Base-by-base conservation (phyloP, 1,140 invertebrate species). In the Ceratosolen solmsi region DNA sequence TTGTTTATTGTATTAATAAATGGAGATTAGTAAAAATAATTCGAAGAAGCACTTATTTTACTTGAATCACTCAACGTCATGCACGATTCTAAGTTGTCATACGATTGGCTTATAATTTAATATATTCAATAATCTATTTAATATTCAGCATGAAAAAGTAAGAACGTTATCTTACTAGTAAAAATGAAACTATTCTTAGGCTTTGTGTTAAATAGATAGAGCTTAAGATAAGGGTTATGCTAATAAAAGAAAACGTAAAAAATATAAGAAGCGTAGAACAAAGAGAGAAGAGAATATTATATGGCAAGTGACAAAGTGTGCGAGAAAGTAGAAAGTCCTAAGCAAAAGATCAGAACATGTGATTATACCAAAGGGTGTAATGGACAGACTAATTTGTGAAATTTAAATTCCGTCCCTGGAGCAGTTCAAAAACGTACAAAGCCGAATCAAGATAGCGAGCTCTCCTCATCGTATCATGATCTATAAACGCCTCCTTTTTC, bases 381-480 rank as follows among this genome's bases (percentile, higher is more conserved):
- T 91, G 89, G 89, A 90, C 87, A 86, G 88, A 91, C 90, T 91
- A 91, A 91, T 91, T 91, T 91, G 90, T 86, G 90, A 91, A 90
- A 91, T 91, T 91, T 89, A 91, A 91, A 91, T 91, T 91, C 90
- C 90, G 87, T 86, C 86, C 86, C 87, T 86, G 86, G 87, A 58
- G 33, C 30, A n/a, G 41, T 17, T 4, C 65, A 51, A n/a, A 54
- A 36, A 75, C 63, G 38, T 75, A 68, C 68, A 41, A 54, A 60
- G 38, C 33, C 22, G 41, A 54, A 54, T 68, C 76, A 38, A 46
- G 58, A 65, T 65, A 65, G 49, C 25, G 22, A 33, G 9, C 13
- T 2, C 49, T n/a, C 49, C 49, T 22, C 15, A 4, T n/a, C 74
- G n/a, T 54, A 78, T 78, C 75, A 30, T 11, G 60, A 78, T 76